A percentile compares a stretch with the other conserved stretches of the same genome.
Conservation (phyloP, 2,113 vertebrate species). For the Electrona antarctica region DNA sequence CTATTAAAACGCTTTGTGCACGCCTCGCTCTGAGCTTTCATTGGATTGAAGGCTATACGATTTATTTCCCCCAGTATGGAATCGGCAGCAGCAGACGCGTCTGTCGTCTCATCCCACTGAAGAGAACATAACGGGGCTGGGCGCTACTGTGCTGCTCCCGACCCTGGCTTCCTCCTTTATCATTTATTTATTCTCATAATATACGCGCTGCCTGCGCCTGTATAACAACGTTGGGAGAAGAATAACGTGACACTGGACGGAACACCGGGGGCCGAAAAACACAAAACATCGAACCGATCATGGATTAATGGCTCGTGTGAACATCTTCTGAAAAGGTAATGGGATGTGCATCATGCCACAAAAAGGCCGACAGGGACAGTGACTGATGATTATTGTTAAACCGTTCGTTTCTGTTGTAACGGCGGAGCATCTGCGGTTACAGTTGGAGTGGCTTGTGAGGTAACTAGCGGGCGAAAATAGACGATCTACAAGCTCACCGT, state of each 20-base stretch:
- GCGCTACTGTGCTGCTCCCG: background rate
- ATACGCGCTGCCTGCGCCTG: slow-evolving; percentile 15
- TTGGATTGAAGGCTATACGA: slow-evolving; percentile 2
- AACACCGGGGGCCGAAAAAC: background rate
- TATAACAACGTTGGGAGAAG: slow-evolving; percentile 20
- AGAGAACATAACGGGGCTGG: slow-evolving; percentile 43
- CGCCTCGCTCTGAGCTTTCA: background rate
- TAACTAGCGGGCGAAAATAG: no score
- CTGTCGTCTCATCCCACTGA: slow-evolving; percentile 25
- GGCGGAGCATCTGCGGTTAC: no score
- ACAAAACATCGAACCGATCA: slow-evolving; percentile 27
- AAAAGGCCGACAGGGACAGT: no score
- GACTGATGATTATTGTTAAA: no score
- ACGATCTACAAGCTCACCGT: no score
- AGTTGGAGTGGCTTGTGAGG: no score
- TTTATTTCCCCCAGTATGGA: slow-evolving; percentile 25
- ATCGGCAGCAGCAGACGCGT: slow-evolving; percentile 36
- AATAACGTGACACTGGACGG: slow-evolving; percentile 36
- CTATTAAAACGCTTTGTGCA: no score
- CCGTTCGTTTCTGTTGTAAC: no score
- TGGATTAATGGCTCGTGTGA: slow-evolving; percentile 63
- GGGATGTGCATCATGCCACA: slow-evolving; percentile 20
- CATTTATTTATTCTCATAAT: slow-evolving; percentile 21
- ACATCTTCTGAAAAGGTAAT: slow-evolving; percentile 63
- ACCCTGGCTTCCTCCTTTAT: slow-evolving; percentile 25